Evolutionary conservation across 2,888 invertebrate species (phyloP).

Genomic region (Folsomia candida): DNA sequence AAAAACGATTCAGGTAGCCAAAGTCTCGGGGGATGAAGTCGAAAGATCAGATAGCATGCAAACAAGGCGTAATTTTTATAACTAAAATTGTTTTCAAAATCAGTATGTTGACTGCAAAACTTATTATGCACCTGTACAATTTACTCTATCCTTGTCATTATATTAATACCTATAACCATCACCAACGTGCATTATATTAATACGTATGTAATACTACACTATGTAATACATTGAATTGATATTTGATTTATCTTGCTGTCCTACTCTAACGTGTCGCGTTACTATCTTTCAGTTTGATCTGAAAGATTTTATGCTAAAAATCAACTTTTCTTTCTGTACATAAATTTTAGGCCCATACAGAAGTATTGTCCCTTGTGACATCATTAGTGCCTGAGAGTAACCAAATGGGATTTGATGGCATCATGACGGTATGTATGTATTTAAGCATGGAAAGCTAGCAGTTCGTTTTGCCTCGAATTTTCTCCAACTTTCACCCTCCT

Average conservation of each 20-base stretch:
- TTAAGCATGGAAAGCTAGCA: slow-evolving; percentile 14
- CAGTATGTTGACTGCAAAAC: too few species aligned
- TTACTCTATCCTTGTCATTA: too few species aligned
- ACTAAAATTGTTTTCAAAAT: too few species aligned
- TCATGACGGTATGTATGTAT: not conserved
- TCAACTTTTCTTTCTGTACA: not conserved
- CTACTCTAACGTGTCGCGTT: not conserved
- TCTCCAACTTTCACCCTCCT: slow-evolving; percentile 1
- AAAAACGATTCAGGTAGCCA: too few species aligned
- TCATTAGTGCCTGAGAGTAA: slow-evolving; percentile 9
- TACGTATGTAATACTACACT: not conserved
- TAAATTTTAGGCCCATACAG: not conserved
- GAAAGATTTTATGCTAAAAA: not conserved
- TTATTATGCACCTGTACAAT: too few species aligned
- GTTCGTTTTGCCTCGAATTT: slow-evolving; percentile 4
- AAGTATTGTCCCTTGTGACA: slow-evolving; percentile 5
- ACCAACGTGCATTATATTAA: too few species aligned
- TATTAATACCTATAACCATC: too few species aligned
- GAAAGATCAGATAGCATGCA: too few species aligned
- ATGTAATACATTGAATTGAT: not conserved
- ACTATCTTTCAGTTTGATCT: not conserved
- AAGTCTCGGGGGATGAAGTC: too few species aligned
- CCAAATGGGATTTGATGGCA: not conserved
- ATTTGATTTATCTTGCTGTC: not conserved
- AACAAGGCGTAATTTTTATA: too few species aligned